Conservation (phyloP, 1,140 invertebrate species). For the Trichogramma pretiosum region DNA sequence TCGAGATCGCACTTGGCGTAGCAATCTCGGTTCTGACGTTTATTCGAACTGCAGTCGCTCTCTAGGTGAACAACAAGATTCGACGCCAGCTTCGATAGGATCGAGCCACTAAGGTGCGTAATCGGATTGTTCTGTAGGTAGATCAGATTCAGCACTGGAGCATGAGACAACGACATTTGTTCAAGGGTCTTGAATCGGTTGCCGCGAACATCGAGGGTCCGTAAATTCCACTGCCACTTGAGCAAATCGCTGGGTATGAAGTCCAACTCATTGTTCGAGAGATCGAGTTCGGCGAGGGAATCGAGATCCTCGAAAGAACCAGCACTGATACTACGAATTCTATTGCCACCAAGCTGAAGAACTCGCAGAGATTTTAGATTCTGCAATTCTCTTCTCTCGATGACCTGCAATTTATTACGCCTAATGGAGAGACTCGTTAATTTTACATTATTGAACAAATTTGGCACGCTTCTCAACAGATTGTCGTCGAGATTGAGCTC, state of each 20-base stretch:
- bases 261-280: conserved; percentile 32
- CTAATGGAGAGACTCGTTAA: conserved; percentile 27
- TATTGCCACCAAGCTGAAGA: conserved; percentile 29
- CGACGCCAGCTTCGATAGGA: conserved; percentile 21
- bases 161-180: conserved; percentile 23
- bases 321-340: conserved; percentile 24
- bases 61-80: conserved; percentile 26
- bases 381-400: conserved; percentile 20
- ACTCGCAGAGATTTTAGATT: conserved; percentile 20
- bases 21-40: conserved; percentile 12
- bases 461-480: conserved; percentile 23
- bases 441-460: conserved; percentile 18
- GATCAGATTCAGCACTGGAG: conserved; percentile 20
- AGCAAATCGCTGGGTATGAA: conserved; percentile 28
- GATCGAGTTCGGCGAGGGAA: conserved; percentile 27
- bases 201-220: conserved; percentile 26
- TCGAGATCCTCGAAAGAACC: conserved; percentile 25
- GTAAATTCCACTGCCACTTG: conserved; percentile 22
- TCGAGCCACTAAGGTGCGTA: conserved; percentile 19
- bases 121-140: conserved; percentile 29
- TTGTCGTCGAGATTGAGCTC: conserved; percentile 32
- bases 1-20: conserved; percentile 21
- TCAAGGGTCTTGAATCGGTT: conserved; percentile 31
- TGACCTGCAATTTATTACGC: conserved; percentile 26
- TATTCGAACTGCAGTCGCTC: conserved; percentile 15